phyloP scores from a whole-genome alignment of 2,113 vertebrate species.

The Callospermophilus lateralis region DNA sequence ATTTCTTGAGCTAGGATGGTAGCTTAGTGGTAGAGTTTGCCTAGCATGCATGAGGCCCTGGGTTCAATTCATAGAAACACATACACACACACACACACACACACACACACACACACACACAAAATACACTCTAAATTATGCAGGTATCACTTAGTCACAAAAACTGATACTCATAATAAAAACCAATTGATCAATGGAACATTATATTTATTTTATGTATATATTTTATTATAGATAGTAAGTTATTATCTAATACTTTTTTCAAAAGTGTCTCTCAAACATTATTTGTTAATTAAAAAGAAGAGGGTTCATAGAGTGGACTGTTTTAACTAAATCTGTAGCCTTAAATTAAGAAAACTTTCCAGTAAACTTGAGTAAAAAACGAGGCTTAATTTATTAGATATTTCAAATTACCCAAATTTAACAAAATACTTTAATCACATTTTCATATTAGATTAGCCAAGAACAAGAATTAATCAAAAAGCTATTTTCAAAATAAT shows the following conservation, averaged over 20 bases:
- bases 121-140: background rate
- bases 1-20: background rate
- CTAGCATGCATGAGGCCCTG: no score
- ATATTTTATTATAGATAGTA: slow-evolving; percentile 13
- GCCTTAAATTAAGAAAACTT: background rate
- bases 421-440: slow-evolving; percentile 29
- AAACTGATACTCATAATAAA: background rate
- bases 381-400: background rate
- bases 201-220: background rate
- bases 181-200: background rate
- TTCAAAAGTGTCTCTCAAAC: background rate
- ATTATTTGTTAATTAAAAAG: slow-evolving; percentile 7
- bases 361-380: background rate
- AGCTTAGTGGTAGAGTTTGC: no score
- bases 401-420: background rate
- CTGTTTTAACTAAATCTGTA: background rate
- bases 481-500: slow-evolving; percentile 8
- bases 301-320: background rate
- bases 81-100: no score
- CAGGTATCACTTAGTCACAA: background rate
- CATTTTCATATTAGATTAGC: background rate
- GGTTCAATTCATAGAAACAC: no score
- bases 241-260: background rate
- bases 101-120: no score
- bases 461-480: slow-evolving; percentile 26